phyloP scores from a whole-genome alignment of 2,888 invertebrate genomes.

The Deladenus siricidicola region DNA sequence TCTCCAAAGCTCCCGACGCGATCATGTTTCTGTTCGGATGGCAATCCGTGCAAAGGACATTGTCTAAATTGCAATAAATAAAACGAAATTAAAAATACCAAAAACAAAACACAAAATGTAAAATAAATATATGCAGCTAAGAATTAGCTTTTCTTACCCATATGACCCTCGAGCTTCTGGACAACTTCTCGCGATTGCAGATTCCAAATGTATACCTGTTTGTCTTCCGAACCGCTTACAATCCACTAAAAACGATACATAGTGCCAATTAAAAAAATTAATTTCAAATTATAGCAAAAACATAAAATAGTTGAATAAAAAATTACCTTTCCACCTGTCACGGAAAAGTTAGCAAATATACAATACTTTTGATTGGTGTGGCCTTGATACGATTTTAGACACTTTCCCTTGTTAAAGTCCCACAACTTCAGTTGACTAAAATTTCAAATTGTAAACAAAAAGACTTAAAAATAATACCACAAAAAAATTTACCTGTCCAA shows the following conservation, averaged over 20 bases:
- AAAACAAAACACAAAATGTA: background rate
- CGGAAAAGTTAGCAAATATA: constrained; percentile 98
- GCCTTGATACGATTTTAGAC: constrained; percentile 92
- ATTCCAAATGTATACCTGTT: constrained; percentile 98
- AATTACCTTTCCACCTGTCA: constrained; percentile 83
- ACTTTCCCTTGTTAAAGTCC: constrained; percentile 98
- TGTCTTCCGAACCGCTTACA: constrained; percentile 98
- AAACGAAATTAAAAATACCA: background rate
- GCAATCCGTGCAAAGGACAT: constrained; percentile 92
- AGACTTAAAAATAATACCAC: background rate
- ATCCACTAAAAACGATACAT: constrained; percentile 72
- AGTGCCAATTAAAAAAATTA: background rate
- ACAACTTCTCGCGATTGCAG: constrained; percentile 98
- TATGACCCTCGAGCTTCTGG: constrained; percentile 90
- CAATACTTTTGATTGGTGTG: constrained; percentile 99
- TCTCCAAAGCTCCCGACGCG: constrained; percentile 93
- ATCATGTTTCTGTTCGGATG: constrained; percentile 99
- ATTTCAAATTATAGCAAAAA: background rate
- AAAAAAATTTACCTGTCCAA: constrained; percentile 68
- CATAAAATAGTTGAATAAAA: no score
- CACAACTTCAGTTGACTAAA: constrained; percentile 81
- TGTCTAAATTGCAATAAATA: constrained; percentile 59
- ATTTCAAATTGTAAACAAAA: constrained; percentile 6
- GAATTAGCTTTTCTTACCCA: constrained; percentile 61
- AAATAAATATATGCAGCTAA: background rate